phyloP scores from a whole-genome alignment of 2,113 vertebrate species.

The Phocoena sinus region DNA sequence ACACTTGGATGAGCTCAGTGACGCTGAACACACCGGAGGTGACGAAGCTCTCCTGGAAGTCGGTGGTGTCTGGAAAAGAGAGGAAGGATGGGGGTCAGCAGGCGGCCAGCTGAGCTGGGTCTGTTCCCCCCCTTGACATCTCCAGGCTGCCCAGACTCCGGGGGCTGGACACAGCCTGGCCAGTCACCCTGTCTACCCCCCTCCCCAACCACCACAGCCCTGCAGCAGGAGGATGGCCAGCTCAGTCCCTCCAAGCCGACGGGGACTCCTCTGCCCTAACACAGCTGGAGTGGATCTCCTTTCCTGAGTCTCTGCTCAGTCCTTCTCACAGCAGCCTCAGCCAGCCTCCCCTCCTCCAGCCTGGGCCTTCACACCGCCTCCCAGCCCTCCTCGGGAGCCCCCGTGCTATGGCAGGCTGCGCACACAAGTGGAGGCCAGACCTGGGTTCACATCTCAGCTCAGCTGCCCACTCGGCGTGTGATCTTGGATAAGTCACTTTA shows the following conservation, averaged over 20 bases:
- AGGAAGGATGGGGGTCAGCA: background rate
- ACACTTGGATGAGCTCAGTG: conserved; percentile 97
- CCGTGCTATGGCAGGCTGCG: background rate
- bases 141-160: too few species aligned
- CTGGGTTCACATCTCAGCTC: accelerated
- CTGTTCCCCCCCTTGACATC: background rate
- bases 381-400: background rate
- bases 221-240: too few species aligned
- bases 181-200: too few species aligned
- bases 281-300: background rate
- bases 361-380: too few species aligned
- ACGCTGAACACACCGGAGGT: conserved; percentile 99
- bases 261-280: background rate
- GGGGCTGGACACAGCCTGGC: background rate
- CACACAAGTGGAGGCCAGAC: background rate
- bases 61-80: conserved; percentile 87
- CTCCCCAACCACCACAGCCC: background rate
- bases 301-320: background rate
- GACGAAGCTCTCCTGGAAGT: conserved; percentile 97
- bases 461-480: background rate
- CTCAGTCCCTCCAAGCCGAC: too few species aligned
- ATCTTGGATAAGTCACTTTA: background rate
- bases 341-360: background rate
- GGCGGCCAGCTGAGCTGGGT: accelerated
- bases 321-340: background rate